A percentile compares a stretch with the other conserved stretches of the same genome.
These are phyloP conservation scores for Caprella mutica DNA, from an alignment of 2,888 invertebrate species.

Conservation along the genomic window DNA sequence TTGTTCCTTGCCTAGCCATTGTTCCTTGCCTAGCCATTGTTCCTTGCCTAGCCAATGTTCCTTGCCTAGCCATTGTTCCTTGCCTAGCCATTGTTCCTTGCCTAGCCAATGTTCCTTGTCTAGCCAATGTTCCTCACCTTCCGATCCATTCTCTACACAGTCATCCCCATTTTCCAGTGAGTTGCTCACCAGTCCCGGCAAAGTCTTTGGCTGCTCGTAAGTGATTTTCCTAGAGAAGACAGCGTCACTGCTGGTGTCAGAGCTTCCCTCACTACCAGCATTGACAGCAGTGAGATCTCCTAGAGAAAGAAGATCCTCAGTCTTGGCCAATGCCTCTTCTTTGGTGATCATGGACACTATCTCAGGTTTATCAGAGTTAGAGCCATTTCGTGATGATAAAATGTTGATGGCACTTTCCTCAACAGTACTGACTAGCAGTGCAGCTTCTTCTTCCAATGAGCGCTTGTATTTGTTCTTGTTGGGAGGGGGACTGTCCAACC, in stretches of 20 bases:
- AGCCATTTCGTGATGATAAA: not conserved
- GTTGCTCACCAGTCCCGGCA: conserved; percentile 5
- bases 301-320: too few relatives aligned
- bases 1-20: too few relatives aligned
- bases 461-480: not conserved
- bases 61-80: too few relatives aligned
- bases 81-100: too few relatives aligned
- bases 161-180: too few relatives aligned
- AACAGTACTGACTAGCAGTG: conserved; percentile 1
- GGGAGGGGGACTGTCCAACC: not conserved
- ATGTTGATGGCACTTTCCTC: not conserved
- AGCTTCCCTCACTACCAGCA: conserved; percentile 3
- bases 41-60: too few relatives aligned
- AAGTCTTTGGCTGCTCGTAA: conserved; percentile 1
- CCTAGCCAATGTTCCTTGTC: too few relatives aligned
- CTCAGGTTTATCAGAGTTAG: not conserved
- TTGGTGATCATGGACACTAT: not conserved
- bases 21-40: too few relatives aligned
- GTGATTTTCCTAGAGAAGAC: conserved; percentile 1
- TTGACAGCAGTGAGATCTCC: too few relatives aligned
- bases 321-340: not conserved
- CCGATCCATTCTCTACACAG: too few relatives aligned
- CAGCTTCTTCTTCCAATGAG: conserved; percentile 8
- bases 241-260: conserved; percentile 4
- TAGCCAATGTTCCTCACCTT: too few relatives aligned